Conservation (phyloP, 2,113 vertebrate species). For the Bubo blakistoni region DNA sequence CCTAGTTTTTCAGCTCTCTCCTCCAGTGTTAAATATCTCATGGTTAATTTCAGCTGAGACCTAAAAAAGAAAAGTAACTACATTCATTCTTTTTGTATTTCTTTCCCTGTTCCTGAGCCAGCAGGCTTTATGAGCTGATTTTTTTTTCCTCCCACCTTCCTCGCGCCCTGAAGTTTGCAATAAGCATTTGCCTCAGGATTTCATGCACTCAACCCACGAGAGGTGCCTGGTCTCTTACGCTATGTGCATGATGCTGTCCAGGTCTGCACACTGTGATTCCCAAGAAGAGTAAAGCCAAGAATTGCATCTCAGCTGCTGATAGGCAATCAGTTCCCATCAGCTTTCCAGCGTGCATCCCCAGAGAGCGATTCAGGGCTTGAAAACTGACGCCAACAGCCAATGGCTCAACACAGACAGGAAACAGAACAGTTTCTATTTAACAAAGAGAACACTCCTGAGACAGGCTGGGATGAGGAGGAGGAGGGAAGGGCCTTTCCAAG, state of each 20-base stretch:
- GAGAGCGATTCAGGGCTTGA: neutral
- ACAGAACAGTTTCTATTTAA: neutral
- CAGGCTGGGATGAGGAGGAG: neutral
- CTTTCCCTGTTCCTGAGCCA: neutral
- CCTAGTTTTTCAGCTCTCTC: neutral
- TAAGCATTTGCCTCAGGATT: neutral
- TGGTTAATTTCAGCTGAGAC: neutral
- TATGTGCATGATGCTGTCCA: neutral
- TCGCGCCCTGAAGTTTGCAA: neutral
- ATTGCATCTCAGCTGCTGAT: slow-evolving; percentile 20
- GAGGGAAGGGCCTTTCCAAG: neutral
- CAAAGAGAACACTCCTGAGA: neutral
- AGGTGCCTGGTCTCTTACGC: neutral
- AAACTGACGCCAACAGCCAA: neutral
- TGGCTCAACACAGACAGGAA: slow-evolving; percentile 20
- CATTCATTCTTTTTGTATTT: neutral
- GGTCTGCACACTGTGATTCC: slow-evolving; percentile 1
- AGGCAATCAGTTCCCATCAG: neutral
- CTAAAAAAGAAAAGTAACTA: neutral
- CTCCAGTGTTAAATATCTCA: neutral
- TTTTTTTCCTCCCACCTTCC: neutral
- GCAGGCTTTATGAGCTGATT: neutral
- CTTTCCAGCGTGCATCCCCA: neutral
- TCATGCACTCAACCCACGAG: neutral
- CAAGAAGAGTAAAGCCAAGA: neutral